These are phyloP conservation scores for Sapajus apella DNA, from an alignment of 2,113 vertebrate genomes.

Conservation along the genomic window DNA sequence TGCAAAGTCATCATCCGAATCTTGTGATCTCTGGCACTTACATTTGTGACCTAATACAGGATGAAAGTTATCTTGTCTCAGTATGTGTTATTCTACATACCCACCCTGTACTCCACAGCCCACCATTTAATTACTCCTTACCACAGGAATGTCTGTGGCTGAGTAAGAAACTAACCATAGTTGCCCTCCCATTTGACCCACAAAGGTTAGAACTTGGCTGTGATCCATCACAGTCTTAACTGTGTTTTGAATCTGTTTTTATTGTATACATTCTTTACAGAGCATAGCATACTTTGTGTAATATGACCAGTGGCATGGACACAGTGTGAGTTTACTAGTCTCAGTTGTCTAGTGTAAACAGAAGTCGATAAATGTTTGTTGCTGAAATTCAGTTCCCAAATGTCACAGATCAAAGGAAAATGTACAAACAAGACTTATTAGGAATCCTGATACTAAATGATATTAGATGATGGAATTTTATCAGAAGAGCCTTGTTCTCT, in stretches of 20 bases:
- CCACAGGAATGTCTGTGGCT: conserved; percentile 67
- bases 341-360: conserved; percentile 67
- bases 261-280: conserved; percentile 59
- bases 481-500: conserved; percentile 27
- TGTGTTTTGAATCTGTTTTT: conserved; percentile 58
- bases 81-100: conserved; percentile 54
- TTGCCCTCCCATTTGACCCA: conserved; percentile 16
- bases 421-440: conserved; percentile 40
- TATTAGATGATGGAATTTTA: conserved; percentile 41
- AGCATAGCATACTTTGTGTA: conserved; percentile 14
- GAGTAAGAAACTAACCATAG: conserved; percentile 57
- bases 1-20: conserved; percentile 20
- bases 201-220: conserved; percentile 46
- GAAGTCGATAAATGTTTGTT: conserved; percentile 64
- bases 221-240: conserved; percentile 39
- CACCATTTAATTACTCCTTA: conserved; percentile 73
- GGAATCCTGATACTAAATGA: conserved; percentile 27
- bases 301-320: conserved; percentile 44
- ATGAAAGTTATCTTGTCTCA: conserved; percentile 35
- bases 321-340: conserved; percentile 64
- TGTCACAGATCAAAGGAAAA: conserved; percentile 41
- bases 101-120: conserved; percentile 12
- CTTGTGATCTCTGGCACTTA: not conserved
- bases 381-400: conserved; percentile 21
- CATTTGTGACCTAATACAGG: not conserved